Conservation (phyloP, 2,113 vertebrate genomes). For the Apteryx owenii region DNA sequence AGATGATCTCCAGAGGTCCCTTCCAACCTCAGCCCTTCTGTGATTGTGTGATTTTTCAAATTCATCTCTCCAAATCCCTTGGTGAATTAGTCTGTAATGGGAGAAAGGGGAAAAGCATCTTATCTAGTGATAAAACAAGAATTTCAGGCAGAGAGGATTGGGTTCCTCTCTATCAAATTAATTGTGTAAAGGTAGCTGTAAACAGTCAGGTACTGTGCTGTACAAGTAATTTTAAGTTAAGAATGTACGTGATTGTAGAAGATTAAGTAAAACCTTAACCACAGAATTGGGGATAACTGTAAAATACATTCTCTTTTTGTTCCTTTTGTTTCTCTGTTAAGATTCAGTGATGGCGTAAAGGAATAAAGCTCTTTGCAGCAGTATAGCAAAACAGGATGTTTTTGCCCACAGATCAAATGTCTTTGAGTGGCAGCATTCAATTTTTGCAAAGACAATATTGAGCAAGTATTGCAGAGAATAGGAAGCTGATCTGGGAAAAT, state of each 20-base stretch:
- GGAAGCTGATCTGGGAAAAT: not conserved
- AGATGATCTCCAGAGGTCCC: not conserved
- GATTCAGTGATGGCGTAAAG: not conserved
- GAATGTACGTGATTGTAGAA: not conserved
- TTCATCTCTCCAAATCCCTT: not conserved
- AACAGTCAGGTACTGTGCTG: not conserved
- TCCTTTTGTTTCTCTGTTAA: not conserved
- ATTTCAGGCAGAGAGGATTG: not conserved
- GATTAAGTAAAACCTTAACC: not conserved
- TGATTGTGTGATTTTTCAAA: not conserved
- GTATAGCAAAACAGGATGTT: not conserved
- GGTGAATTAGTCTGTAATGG: not conserved
- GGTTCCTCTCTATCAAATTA: not conserved
- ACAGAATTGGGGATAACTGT: not conserved
- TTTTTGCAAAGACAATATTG: not conserved
- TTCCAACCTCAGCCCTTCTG: not conserved
- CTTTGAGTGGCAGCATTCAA: not conserved
- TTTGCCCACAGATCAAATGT: not conserved
- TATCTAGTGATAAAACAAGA: not conserved
- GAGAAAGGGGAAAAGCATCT: not conserved
- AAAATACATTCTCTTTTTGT: not conserved
- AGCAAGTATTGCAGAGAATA: not conserved
- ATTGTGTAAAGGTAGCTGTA: not conserved
- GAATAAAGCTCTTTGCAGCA: not conserved
- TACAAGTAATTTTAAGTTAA: not conserved